Base-by-base conservation (phyloP, 2,888 invertebrate genomes). In the Dryobota labecula region DNA sequence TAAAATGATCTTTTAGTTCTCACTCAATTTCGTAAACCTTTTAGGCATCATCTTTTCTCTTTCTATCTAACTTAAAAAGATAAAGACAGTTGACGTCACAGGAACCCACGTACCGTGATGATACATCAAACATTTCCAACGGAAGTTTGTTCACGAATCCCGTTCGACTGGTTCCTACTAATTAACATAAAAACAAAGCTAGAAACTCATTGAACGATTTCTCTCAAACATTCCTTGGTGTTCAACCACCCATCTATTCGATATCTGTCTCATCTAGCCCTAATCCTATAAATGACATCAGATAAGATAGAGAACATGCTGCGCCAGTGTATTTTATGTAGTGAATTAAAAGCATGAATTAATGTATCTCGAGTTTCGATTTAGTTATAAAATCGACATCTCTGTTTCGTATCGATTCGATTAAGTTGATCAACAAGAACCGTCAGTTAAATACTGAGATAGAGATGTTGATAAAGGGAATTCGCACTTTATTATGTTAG, bases 221-320 rank as follows among this genome's bases (percentile, higher is more conserved):
- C 94, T 94, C 92, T 88, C 86, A 88, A 92, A 90, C 92, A 92
- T 94, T 94, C 94, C 92, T 91, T 86, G 90, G 90, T 89, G 91
- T 89, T 83, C 91, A 92, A 90, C 93, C 92, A 92, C 91, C 93
- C 91, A 93, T 93, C 91, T 86, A 90, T 90, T 87, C 88, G 90
- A 88, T 94, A 94, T 95, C 94, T 92, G 92, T 90, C 93, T 87
- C 93, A 95, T 95, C 95, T 94, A 91, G 90, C 90, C 89, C 90
- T 95, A 94, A 95, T 95, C 94, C 93, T 90, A 95, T 94, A 95
- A 95, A 95, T 93, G 95, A 95, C 95, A 94, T 94, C 92, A 90
- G 93, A 94, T 95, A 93, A 95, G 94, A 91, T 89, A 89, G 91
- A 70, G 92, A 80, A 74, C 85, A 92, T 70, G 86, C 84, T 91